These are phyloP conservation scores for Oryzias javanicus DNA, from an alignment of 2,113 vertebrate genomes.

Conservation along the genomic window DNA sequence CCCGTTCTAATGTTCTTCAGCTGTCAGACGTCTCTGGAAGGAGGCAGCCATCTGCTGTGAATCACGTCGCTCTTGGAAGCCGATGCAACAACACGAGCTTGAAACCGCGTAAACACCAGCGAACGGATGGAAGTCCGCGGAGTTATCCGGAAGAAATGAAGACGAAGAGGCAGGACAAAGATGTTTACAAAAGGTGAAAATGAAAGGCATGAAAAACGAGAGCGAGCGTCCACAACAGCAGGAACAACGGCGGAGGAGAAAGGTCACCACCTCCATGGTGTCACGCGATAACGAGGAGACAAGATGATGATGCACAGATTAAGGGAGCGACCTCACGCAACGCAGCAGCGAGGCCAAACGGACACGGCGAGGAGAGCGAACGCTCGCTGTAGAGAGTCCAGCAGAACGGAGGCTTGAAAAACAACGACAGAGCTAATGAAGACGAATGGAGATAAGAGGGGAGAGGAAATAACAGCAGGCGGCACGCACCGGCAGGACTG, in stretches of 20 bases:
- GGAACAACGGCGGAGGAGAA: conserved; percentile 20
- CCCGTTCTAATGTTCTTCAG: conserved; percentile 54
- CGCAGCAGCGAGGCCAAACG: conserved; percentile 25
- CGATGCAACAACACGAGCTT: conserved; percentile 47
- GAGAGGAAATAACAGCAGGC: conserved; percentile 14
- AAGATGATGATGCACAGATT: conserved; percentile 58
- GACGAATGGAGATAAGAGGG: conserved; percentile 42
- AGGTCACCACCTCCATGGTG: conserved; percentile 55
- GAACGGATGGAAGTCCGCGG: conserved; percentile 46
- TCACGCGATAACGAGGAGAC: conserved; percentile 39
- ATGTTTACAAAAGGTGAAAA: neutral
- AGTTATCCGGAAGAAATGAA: conserved; percentile 29
- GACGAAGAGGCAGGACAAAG: conserved; percentile 15
- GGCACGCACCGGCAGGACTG: conserved; percentile 15
- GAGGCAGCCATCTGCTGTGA: conserved; percentile 63
- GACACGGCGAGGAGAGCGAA: conserved; percentile 48
- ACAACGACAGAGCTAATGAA: conserved; percentile 50
- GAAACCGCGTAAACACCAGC: conserved; percentile 51
- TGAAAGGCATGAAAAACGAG: neutral
- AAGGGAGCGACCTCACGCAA: conserved; percentile 38
- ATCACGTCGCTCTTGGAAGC: conserved; percentile 50
- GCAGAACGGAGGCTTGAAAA: conserved; percentile 16
- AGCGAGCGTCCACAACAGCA: neutral
- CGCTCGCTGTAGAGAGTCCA: conserved; percentile 30
- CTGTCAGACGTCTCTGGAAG: conserved; percentile 48